These are phyloP conservation scores for Neelides sp. DNA, from an alignment of 1,140 invertebrate species.

Conservation along the genomic window DNA sequence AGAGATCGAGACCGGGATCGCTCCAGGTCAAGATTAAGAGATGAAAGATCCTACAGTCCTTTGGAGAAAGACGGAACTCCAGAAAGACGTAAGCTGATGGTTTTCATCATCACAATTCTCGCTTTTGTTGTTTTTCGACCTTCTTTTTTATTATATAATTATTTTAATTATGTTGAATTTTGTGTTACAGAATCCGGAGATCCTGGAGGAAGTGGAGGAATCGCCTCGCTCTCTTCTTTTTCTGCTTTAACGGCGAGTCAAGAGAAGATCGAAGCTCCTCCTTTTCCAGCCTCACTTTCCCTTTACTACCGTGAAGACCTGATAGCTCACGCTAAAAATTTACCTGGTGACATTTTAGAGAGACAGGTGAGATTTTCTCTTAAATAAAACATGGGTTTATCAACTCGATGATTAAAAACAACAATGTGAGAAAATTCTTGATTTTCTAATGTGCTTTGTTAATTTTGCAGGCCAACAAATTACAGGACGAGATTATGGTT, in stretches of 20 bases:
- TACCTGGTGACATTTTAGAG: constrained; percentile 82
- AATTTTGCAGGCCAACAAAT: constrained; percentile 63
- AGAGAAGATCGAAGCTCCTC: constrained; percentile 38
- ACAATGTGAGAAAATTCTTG: constrained; percentile 9
- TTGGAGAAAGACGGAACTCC: constrained; percentile 35
- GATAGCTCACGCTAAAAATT: constrained; percentile 77
- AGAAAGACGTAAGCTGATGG: constrained; percentile 39
- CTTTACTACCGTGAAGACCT: constrained; percentile 85
- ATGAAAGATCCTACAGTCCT: constrained; percentile 27
- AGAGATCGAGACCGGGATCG: constrained; percentile 25
- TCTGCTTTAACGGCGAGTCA: neutral
- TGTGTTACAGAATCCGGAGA: constrained; percentile 7
- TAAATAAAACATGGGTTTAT: neutral
- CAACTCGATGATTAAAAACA: neutral
- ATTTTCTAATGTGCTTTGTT: constrained; percentile 23
- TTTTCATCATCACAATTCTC: neutral
- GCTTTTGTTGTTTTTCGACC: neutral
- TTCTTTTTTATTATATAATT: constrained; percentile 8
- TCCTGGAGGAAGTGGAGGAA: constrained; percentile 18
- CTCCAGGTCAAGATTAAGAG: constrained; percentile 16
- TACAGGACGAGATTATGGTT: constrained; percentile 68
- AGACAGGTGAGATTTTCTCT: constrained; percentile 57
- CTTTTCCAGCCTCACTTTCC: constrained; percentile 72
- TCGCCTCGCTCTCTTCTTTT: constrained; percentile 31
- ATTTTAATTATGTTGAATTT: neutral